phyloP scores from a whole-genome alignment of 2,113 vertebrate genomes.

The Seriola aureovittata region DNA sequence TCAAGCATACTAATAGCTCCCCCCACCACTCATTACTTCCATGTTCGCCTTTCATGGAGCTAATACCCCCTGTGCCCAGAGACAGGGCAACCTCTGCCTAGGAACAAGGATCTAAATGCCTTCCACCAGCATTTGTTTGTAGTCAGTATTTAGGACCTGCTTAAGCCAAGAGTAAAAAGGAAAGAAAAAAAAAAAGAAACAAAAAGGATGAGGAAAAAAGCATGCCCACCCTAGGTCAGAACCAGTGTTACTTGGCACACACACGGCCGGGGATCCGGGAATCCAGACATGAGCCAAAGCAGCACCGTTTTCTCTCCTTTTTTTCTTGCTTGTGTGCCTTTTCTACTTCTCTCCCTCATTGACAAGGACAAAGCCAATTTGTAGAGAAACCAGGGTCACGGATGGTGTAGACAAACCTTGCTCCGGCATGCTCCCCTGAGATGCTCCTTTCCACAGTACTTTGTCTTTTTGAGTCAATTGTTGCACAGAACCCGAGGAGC shows the following conservation, averaged over 20 bases:
- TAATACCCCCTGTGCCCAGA: constrained; percentile 91
- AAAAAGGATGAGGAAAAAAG: constrained; percentile 28
- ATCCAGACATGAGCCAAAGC: constrained; percentile 54
- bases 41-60: constrained; percentile 94
- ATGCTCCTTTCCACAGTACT: constrained; percentile 77
- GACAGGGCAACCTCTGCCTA: constrained; percentile 82
- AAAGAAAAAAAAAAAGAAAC: constrained; percentile 15
- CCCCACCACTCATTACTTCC: constrained; percentile 94
- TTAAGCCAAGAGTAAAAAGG: constrained; percentile 35
- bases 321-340: constrained; percentile 55
- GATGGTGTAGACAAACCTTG: constrained; percentile 80
- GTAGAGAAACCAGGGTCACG: constrained; percentile 81
- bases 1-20: constrained; percentile 96
- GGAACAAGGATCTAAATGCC: constrained; percentile 77
- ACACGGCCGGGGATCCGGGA: constrained; percentile 27
- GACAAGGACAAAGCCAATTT: constrained; percentile 87
- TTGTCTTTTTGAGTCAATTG: constrained; percentile 84
- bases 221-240: constrained; percentile 52
- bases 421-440: constrained; percentile 75
- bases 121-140: constrained; percentile 63
- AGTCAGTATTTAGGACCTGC: constrained; percentile 36
- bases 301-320: constrained; percentile 53
- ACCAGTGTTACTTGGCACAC: constrained; percentile 54
- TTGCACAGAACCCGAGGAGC: constrained; percentile 71
- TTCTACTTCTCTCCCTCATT: constrained; percentile 64